Evolutionary conservation across 2,113 vertebrate genomes (phyloP).

Genomic region (Melanerpes formicivorus): DNA sequence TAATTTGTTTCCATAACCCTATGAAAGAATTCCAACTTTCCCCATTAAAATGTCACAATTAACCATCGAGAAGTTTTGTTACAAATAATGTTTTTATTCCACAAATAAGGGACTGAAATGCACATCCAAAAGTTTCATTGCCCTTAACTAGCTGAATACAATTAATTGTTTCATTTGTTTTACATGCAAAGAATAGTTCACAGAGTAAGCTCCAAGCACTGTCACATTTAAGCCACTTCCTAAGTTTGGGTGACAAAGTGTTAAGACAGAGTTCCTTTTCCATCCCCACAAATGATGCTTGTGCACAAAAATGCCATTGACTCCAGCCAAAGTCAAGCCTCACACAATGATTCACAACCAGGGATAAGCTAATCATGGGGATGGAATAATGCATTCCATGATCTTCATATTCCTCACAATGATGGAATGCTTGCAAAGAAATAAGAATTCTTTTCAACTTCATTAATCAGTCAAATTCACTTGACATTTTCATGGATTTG

Average conservation of each 20-base stretch:
- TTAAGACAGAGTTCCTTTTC: neutral
- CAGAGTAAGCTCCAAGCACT: neutral
- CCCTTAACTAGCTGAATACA: neutral
- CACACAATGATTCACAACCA: slow-evolving; percentile 20
- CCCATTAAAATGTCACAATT: slow-evolving; percentile 68
- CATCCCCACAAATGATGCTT: neutral
- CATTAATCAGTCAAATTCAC: slow-evolving; percentile 29
- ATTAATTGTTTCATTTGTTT: neutral
- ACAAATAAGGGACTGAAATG: neutral
- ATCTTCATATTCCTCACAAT: slow-evolving; percentile 29
- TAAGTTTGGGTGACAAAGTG: slow-evolving; percentile 19
- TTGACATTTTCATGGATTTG: neutral
- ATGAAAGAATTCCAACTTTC: slow-evolving; percentile 48
- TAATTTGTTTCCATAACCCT: slow-evolving; percentile 68
- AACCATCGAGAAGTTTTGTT: slow-evolving; percentile 49
- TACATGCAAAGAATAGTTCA: neutral
- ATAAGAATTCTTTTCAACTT: neutral
- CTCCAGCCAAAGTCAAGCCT: slow-evolving; percentile 16
- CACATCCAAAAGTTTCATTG: neutral
- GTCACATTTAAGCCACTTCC: neutral
- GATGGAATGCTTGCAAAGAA: neutral
- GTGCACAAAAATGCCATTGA: slow-evolving; percentile 22
- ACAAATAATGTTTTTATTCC: slow-evolving; percentile 26
- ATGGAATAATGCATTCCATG: neutral
- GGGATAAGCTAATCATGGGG: neutral